These are phyloP conservation scores for Stenodera caucasica DNA, from an alignment of 2,888 invertebrate species.

Conservation along the genomic window DNA sequence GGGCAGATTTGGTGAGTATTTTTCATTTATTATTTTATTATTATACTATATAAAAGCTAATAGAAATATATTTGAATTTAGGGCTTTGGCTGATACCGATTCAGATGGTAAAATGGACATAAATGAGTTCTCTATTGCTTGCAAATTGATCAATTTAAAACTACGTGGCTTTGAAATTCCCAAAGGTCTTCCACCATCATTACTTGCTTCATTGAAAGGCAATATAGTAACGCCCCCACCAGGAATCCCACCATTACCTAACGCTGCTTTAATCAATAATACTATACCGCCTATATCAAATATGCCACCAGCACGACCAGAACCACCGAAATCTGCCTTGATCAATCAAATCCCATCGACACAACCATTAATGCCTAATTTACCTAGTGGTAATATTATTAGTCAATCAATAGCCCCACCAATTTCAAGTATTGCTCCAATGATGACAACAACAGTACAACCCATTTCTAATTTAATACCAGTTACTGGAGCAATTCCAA, in stretches of 20 bases:
- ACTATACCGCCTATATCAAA: not conserved
- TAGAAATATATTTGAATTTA: constrained; percentile 44
- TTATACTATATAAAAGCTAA: not conserved
- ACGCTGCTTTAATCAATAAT: constrained; percentile 43
- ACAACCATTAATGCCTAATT: constrained; percentile 29
- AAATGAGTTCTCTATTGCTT: constrained; percentile 96
- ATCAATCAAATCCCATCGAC: constrained; percentile 51
- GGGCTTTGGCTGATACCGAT: constrained; percentile 92
- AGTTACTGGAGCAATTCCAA: constrained; percentile 51
- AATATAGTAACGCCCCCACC: constrained; percentile 53
- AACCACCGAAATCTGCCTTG: constrained; percentile 52
- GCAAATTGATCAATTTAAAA: constrained; percentile 91
- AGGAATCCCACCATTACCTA: constrained; percentile 47
- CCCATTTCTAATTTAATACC: constrained; percentile 16
- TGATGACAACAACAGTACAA: constrained; percentile 18
- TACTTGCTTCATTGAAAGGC: constrained; percentile 68
- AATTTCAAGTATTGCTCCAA: constrained; percentile 18
- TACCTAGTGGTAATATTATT: constrained; percentile 2
- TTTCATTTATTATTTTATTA: not conserved
- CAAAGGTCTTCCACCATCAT: constrained; percentile 75
- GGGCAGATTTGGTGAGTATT: constrained; percentile 89
- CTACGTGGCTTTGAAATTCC: constrained; percentile 91
- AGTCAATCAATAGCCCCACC: constrained; percentile 1
- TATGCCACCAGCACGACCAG: constrained; percentile 51
- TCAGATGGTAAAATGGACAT: constrained; percentile 96